These are phyloP conservation scores for Drosophila borealis DNA, from an alignment of 2,888 invertebrate species.

Conservation along the genomic window DNA sequence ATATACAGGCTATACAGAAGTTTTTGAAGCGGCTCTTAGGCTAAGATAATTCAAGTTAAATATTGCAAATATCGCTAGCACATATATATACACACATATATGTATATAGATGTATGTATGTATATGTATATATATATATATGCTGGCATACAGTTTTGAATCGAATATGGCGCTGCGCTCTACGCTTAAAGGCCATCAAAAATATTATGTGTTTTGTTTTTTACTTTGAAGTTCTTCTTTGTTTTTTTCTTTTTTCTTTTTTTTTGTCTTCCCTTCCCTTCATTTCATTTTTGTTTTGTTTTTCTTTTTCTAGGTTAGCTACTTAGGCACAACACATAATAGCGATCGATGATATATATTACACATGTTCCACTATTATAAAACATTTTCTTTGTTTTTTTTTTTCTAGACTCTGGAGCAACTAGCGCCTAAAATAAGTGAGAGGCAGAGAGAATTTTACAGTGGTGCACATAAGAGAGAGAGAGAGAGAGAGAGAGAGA, in stretches of 20 bases:
- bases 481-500: constrained; percentile 2
- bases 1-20: constrained; percentile 24
- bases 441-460: constrained; percentile 10
- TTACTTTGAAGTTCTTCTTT: background rate
- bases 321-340: constrained; percentile 60
- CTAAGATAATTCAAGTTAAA: constrained; percentile 22
- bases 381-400: constrained; percentile 4
- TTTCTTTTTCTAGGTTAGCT: constrained; percentile 33
- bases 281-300: background rate
- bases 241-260: constrained; percentile 1
- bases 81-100: constrained; percentile 22
- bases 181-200: constrained; percentile 59
- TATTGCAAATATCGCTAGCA: background rate
- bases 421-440: constrained; percentile 9
- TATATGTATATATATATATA: constrained; percentile 6
- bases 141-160: constrained; percentile 18
- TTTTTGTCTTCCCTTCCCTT: background rate
- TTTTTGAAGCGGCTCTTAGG: constrained; percentile 29
- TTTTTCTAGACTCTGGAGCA: constrained; percentile 8
- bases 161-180: constrained; percentile 38
- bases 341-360: constrained; percentile 45
- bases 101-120: constrained; percentile 22
- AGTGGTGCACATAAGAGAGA: constrained; percentile 27
- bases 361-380: constrained; percentile 51
- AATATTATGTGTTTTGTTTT: constrained; percentile 41